These are phyloP conservation scores for Sarcophaga rosellei DNA, from an alignment of 2,888 invertebrate species.

Conservation along the genomic window DNA sequence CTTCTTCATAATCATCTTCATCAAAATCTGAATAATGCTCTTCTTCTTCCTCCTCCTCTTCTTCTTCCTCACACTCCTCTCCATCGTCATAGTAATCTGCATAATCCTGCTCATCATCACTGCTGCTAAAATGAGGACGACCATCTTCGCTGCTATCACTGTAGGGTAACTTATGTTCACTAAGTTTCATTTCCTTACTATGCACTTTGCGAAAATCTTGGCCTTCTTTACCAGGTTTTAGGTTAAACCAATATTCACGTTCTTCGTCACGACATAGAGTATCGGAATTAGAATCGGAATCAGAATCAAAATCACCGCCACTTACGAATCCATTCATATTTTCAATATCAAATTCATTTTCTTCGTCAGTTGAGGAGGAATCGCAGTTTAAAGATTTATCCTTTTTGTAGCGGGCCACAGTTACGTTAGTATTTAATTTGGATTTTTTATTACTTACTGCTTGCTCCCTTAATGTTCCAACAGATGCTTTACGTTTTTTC, in stretches of 20 bases:
- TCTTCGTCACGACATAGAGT: not conserved
- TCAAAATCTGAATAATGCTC: conserved; percentile 57
- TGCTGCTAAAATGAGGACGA: not conserved
- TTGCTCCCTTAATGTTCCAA: not conserved
- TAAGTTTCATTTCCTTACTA: not conserved
- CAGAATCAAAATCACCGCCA: conserved; percentile 51
- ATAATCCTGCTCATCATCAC: conserved; percentile 18
- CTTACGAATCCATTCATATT: conserved; percentile 43
- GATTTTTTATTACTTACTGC: conserved; percentile 23
- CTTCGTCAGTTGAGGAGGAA: not conserved
- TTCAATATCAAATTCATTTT: conserved; percentile 23
- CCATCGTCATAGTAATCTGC: conserved; percentile 33
- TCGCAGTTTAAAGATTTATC: not conserved
- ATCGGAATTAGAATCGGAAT: not conserved
- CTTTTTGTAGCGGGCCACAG: too few relatives aligned
- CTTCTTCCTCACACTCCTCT: conserved; percentile 13
- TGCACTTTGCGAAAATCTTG: not conserved
- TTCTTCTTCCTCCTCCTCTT: conserved; percentile 33
- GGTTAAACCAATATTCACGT: conserved; percentile 24
- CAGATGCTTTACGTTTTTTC: not conserved
- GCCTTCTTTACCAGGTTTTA: not conserved
- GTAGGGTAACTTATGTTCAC: not conserved
- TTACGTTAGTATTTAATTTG: conserved; percentile 30
- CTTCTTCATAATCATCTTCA: conserved; percentile 65
- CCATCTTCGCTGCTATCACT: not conserved